Evolutionary conservation across 2,797 vertebrate genomes (phyloP), one percentile per base, ranked within the genome.

Genomic region (Eulemur mongoz): DNA sequence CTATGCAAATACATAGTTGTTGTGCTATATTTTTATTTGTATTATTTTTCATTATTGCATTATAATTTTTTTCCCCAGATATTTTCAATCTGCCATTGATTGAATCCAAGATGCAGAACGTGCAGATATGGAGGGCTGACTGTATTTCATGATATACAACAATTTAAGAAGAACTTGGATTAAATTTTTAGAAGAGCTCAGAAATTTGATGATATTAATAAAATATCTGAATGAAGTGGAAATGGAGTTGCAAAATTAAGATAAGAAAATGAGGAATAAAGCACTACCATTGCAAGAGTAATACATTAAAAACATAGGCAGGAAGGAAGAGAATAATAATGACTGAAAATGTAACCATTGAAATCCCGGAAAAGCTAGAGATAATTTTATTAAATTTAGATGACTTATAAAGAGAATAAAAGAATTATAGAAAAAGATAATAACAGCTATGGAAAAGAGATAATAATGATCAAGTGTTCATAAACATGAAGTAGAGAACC

Each of bases 351-450:
- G 10, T 72, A 57, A 89, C 63, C 50, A 57, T 4, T 69, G 61
- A 81, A 89, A 76, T 89, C 13, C 11, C 40, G 38, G 54, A 86
- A 93, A 70, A 72, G 35, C 30, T 87, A 45, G n/a, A 45, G 35
- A 57, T n/a, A 52, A 72, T 78, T 94, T 80, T 54, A 92, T 40
- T 81, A 78, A 14, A 61, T 83, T 80, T 73, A 69, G 67, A 75
- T 90, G 22, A 86, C 35, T 90, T 87, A 67, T 50, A 78, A 85
- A 57, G 52, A 92, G 25, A 85, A 79, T 52, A 82, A 95, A 86
- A 14, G 17, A 92, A 54, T 54, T 81, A 80, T 30, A 84, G 23
- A 85, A 93, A 81, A 43, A 78, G 17, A 76, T 38, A 38, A 59
- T 43, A 81, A 75, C 6, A 59, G 20, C 23, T 59, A 40, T 32